A percentile compares a stretch with the other conserved stretches of the same genome.
phyloP scores from a whole-genome alignment of 2,113 vertebrate genomes.

The Capra hircus region DNA sequence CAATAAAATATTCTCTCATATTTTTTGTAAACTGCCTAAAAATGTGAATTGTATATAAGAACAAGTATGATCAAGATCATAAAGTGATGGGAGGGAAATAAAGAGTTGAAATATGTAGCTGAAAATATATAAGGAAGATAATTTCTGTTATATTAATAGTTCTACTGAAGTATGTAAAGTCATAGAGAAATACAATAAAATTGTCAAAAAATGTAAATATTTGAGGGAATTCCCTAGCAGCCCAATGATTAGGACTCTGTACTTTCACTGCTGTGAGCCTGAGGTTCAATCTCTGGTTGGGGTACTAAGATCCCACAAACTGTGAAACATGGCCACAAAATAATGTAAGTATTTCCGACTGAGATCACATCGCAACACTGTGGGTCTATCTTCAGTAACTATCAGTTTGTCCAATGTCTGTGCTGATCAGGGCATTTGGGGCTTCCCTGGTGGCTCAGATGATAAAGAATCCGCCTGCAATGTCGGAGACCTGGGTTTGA shows the following conservation, averaged over 20 bases:
- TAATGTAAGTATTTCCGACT: not conserved
- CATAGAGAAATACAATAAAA: not conserved
- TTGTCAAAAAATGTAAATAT: not conserved
- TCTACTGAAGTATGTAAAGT: not conserved
- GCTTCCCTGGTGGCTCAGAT: not conserved
- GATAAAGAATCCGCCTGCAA: not conserved
- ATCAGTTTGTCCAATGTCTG: not conserved
- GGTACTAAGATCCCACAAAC: not conserved
- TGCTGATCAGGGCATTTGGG: not conserved
- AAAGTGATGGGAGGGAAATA: not conserved
- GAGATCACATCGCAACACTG: fast-evolving
- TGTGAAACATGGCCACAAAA: not conserved
- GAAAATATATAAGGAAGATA: not conserved
- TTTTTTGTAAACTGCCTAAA: not conserved
- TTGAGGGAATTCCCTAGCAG: not conserved
- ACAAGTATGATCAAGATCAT: not conserved
- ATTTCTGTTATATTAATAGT: not conserved
- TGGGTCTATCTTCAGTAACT: not conserved
- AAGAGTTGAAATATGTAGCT: not conserved
- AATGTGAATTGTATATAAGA: not conserved
- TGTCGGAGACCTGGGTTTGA: not conserved
- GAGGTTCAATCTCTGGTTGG: not conserved
- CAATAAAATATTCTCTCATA: not conserved
- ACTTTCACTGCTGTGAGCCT: not conserved
- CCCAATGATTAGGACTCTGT: not conserved